Base-by-base conservation (phyloP, 30 jellyfish, hydroid and myxozoan species). In the Rhopilema esculentum region DNA sequence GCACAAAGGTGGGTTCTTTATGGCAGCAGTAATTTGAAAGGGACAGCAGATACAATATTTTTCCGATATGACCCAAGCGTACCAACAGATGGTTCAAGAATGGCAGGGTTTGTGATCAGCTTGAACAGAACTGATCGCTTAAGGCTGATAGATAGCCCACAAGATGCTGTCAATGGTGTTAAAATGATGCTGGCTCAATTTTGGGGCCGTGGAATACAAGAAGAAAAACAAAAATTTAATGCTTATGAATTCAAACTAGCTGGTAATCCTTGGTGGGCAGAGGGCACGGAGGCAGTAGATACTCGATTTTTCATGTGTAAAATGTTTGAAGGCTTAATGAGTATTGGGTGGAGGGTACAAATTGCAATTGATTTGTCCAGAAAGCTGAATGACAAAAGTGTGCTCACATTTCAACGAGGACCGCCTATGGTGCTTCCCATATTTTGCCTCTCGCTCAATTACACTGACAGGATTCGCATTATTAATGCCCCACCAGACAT, bases 241-340 rank as follows among this genome's bases (percentile, higher is more conserved):
- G 86, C 90, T 24, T 82, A 77, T 40, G 97, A 85, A 51, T 72
- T 91, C 28, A 68, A 91, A 71, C 84, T 91, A 50, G 53, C 72
- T 27, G 97, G 97, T 1, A 67, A 63, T 21, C 97, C 97, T 1
- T 91, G 97, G 97, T 85, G 93, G 93, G 91, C 96, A 12, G 69
- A 72, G n/a, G 93, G 96, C 28, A 66, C 69, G 27, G 88, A 65
- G 66, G 94, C 88, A 22, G 72, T 91, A 30, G 52, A 66, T 63
- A 48, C 95, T 23, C 83, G 94, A 21, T 64, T 72, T 24, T 86
- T 89, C 26, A 57, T 89, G 40, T 80, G 89, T 83, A 81, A 75
- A 28, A 73, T 91, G 1, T 49, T 91, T 29, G 95, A 91, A 32
- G 66, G 83, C 6, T 61, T 91, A 33, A 53, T 65, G 75, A 69